Evolutionary conservation across 2,797 vertebrate species (phyloP), one percentile per base, ranked within the genome.

Genomic region (Holocentrus rufus): DNA sequence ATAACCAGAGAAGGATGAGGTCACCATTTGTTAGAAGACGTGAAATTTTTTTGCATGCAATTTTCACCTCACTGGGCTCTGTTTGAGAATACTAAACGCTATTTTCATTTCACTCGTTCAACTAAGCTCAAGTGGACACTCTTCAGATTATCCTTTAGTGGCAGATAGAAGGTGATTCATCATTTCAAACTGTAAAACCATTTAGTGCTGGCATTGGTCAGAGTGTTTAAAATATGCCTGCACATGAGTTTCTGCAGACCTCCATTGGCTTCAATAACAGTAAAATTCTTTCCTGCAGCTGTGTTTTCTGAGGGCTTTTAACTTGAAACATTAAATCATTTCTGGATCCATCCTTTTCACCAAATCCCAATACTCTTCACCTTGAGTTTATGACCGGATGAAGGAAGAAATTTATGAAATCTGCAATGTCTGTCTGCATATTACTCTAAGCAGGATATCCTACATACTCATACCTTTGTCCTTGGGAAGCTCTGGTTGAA

Each of bases 391-490:
- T 65, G 27, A 69, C 61, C 61, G 75, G 78, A 87, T 72, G 79
- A 60, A 72, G 77, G 79, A 83, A 85, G 84, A 64, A 60, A 80
- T 82, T 34, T 68, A 75, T 70, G 68, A 34, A 80, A 83, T 74
- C 69, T 77, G 69, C 22, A 58, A 58, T 56, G 9, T 44, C 57
- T 0, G 60, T 67, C 69, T 76, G 65, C 52, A 44, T 66, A 58
- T 75, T 46, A 69, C 75, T 77, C 76, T 20, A 58, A 71, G 64
- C 82, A 87, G 89, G 86, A 90, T 87, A 87, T 87, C 84, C 80
- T 75, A 68, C 52, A 77, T 44, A 59, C 23, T 79, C 58, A 72
- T 31, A 86, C 64, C 57, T 68, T 70, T 17, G 57, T 68, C 84
- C 86, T 86, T 82, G 76, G 82, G 55, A 79, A 79, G 52, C 49